Evolutionary conservation across 2,888 invertebrate species (phyloP).

Genomic region (Dioctria linearis): DNA sequence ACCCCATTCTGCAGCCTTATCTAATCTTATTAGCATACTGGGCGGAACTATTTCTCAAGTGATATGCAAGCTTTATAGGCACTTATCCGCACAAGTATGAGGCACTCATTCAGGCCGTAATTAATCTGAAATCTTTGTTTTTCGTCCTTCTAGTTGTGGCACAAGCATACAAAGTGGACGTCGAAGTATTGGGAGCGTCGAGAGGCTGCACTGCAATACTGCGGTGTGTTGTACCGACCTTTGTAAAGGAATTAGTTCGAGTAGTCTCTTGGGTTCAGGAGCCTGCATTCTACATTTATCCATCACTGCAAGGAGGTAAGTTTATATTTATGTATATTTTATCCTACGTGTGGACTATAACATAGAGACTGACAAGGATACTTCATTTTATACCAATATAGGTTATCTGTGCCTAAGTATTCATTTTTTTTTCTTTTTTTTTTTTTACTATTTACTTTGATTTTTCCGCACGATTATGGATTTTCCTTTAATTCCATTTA

Average conservation of each 20-base stretch:
- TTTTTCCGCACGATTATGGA: constrained; percentile 2
- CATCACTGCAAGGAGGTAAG: constrained; percentile 83
- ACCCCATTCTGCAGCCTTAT: not conserved
- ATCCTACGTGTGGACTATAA: not conserved
- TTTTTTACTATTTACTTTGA: constrained; percentile 5
- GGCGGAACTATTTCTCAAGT: constrained; percentile 22
- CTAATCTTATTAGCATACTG: constrained; percentile 18
- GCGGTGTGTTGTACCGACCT: constrained; percentile 81
- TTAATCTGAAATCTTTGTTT: constrained; percentile 52
- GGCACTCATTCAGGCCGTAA: constrained; percentile 16
- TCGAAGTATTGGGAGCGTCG: constrained; percentile 79
- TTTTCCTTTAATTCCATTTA: constrained; percentile 15
- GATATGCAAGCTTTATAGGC: constrained; percentile 13
- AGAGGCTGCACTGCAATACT: constrained; percentile 82
- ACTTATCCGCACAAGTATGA: constrained; percentile 5
- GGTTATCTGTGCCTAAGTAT: not conserved
- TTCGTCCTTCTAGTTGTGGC: constrained; percentile 76
- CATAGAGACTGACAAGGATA: not conserved
- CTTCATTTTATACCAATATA: not conserved
- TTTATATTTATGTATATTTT: constrained; percentile 57
- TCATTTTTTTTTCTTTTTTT: not conserved
- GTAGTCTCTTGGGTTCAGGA: constrained; percentile 84
- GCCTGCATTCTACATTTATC: constrained; percentile 81
- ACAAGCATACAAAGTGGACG: constrained; percentile 81
- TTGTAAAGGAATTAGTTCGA: constrained; percentile 81